Base-by-base conservation (phyloP, 2,888 invertebrate genomes). In the Rugalucina vietnamica region DNA sequence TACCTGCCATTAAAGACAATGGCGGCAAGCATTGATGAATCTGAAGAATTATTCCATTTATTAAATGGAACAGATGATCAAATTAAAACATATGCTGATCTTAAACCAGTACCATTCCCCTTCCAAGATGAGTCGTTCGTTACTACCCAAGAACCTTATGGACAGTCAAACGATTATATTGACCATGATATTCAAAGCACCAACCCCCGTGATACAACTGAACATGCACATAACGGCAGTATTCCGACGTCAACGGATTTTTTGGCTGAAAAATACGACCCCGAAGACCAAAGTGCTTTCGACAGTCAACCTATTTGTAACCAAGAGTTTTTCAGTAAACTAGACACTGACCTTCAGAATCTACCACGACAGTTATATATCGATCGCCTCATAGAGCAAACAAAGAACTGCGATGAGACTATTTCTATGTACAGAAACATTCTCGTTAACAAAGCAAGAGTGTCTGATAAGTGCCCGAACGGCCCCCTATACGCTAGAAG, bases 361-460 rank as follows among this genome's bases (percentile, higher is more conserved):
- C 54, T 54, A 4, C 54, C 54, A 14, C 54, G 54, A 14, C 21
- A 54, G n/a, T n/a, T 54, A 54, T 54, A 54, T n/a, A 21, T 54
- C n/a, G 54, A 54, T 4, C 54, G 54, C 21, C 54, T 54, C n/a
- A 21, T 54, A 4, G 54, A 54, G n/a, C 54, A 54, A 21, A 18
- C 54, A 14, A 54, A 54, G 14, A 54, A 54, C 54, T 54, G 54
- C 54, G 54, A 54, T 4, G 54, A 54, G n/a, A 54, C 54, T n/a
- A 54, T 54, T n/a, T 54, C 54, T 54, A 54, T 54, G 54, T 54
- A 54, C n/a, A 54, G 54, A 21, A 54, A 54, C 54, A 54, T 54
- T 21, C 54, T 54, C 4, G 8, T 54, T 14, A 54, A 54, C 10
- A 54, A n/a, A 54, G 54, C 54, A 21, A 54, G 54, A 54, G 3